A percentile compares a stretch with the other conserved stretches of the same genome.
phyloP scores from a whole-genome alignment of 2,113 vertebrate genomes.

The Eulemur macaco region DNA sequence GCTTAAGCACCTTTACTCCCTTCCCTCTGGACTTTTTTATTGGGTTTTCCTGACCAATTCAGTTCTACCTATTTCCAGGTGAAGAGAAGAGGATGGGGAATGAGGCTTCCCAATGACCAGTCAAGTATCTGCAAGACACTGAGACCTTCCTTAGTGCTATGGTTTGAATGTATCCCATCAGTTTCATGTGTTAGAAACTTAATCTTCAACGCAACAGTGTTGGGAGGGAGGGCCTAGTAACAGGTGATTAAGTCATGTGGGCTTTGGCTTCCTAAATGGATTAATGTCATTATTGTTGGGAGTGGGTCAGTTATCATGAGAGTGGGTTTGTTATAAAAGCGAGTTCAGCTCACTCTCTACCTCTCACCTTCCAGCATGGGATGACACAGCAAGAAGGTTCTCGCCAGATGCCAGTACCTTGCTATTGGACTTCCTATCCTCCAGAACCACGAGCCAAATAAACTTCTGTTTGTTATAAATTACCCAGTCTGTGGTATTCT shows the following conservation, averaged over 20 bases:
- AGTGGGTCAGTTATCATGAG: background rate
- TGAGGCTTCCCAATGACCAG: background rate
- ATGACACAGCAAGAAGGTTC: background rate
- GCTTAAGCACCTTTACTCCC: background rate
- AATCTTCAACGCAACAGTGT: background rate
- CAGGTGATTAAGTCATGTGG: background rate
- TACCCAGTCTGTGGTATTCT: background rate
- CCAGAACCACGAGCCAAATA: background rate
- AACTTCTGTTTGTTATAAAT: background rate
- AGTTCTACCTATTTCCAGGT: background rate
- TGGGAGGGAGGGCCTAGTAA: background rate
- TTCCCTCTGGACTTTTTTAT: background rate
- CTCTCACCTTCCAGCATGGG: background rate
- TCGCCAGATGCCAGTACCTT: background rate
- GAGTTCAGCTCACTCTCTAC: background rate
- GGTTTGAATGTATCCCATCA: background rate
- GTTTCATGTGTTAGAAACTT: background rate
- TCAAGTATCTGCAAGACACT: background rate
- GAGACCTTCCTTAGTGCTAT: background rate
- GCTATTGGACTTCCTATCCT: background rate
- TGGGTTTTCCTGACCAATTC: background rate
- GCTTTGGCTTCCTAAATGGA: background rate
- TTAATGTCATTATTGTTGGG: background rate
- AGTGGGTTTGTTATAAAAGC: background rate
- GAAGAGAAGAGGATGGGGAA: background rate